Conservation (phyloP, 2,113 vertebrate species). For the Sinocyclocheilus anshuiensis region DNA sequence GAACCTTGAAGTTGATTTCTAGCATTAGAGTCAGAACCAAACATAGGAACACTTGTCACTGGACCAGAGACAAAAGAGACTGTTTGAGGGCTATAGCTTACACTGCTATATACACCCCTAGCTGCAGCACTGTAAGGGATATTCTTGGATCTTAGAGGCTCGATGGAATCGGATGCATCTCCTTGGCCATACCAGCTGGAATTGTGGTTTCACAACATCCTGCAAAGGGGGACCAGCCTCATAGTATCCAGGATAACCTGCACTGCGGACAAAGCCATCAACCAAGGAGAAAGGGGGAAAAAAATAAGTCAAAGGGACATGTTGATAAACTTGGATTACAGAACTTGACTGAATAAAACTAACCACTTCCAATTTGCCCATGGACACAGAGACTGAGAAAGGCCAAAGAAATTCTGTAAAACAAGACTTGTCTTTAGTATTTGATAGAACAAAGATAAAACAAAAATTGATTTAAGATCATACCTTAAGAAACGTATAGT, state of each 20-base stretch:
- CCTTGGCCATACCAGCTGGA: too few relatives aligned
- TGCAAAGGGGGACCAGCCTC: neutral
- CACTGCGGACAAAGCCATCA: neutral
- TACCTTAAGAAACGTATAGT: neutral
- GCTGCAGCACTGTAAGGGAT: neutral
- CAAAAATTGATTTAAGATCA: too few relatives aligned
- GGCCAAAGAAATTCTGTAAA: neutral
- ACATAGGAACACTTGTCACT: rapidly evolving
- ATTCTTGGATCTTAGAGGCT: neutral
- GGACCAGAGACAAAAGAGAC: neutral
- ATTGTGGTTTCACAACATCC: neutral
- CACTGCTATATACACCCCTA: neutral
- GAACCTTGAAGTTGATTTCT: neutral
- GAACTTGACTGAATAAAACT: neutral
- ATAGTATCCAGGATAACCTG: neutral
- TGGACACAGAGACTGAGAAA: neutral
- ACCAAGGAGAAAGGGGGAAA: neutral
- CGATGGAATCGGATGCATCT: too few relatives aligned
- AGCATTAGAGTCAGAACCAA: neutral
- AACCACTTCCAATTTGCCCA: neutral
- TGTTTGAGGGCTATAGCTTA: neutral
- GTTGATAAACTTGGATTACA: neutral
- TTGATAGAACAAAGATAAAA: neutral
- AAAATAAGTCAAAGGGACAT: neutral
- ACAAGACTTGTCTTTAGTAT: neutral